Evolutionary conservation across 2,113 vertebrate species (phyloP).

Genomic region (Triplophysa tibetana): DNA sequence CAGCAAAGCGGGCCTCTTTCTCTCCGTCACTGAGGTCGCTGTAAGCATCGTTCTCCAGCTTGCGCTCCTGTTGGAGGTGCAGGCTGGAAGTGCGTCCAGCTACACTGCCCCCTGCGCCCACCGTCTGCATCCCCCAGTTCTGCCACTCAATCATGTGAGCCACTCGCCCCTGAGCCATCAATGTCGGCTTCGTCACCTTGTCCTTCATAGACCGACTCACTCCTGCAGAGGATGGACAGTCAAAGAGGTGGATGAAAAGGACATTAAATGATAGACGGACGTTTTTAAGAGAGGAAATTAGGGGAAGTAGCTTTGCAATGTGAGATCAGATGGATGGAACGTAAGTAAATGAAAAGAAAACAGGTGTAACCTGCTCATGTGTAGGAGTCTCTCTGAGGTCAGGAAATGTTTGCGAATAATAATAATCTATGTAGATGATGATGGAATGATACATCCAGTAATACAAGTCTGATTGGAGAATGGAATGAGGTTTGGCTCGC

Average conservation of each 20-base stretch:
- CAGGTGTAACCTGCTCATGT: constrained; percentile 5
- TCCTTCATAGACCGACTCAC: constrained; percentile 94
- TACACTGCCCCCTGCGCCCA: constrained; percentile 66
- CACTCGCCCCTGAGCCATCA: constrained; percentile 93
- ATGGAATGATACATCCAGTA: constrained; percentile 63
- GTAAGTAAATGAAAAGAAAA: constrained; percentile 11
- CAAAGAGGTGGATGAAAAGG: constrained; percentile 36
- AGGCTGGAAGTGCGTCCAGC: constrained; percentile 77
- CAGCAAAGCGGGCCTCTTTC: constrained; percentile 95
- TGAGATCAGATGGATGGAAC: constrained; percentile 24
- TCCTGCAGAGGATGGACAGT: constrained; percentile 68
- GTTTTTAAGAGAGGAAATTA: constrained; percentile 14
- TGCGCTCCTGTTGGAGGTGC: constrained; percentile 83
- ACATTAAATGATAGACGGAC: constrained; percentile 22
- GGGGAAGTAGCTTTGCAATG: background rate
- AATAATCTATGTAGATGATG: constrained; percentile 42
- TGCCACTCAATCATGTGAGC: constrained; percentile 99
- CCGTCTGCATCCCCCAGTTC: constrained; percentile 87
- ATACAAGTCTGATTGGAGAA: constrained; percentile 62
- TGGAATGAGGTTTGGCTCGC: constrained; percentile 70
- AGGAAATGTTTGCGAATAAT: constrained; percentile 48
- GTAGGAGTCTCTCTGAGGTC: constrained; percentile 19
- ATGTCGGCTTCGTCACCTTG: constrained; percentile 95
- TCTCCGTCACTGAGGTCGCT: constrained; percentile 96
- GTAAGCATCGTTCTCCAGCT: constrained; percentile 92